Evolutionary conservation across 2,888 invertebrate species (phyloP), one percentile per base, ranked within the genome.

Genomic region (Tholera decimalis): DNA sequence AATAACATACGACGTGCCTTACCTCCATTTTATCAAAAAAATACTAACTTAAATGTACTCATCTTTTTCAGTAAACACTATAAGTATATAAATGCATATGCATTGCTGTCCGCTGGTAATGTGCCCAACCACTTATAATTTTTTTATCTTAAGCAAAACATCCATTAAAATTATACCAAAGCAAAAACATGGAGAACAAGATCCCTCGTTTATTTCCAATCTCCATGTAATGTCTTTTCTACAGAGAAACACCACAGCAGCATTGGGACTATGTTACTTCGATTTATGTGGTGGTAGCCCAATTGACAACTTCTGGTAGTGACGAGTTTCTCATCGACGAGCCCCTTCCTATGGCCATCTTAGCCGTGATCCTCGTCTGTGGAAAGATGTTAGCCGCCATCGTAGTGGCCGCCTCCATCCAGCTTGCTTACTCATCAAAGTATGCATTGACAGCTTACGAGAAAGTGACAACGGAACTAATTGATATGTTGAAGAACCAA

Each of bases 381-480:
- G 93, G 95, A n/a, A 94, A 94, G 79, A 91, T 94, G 83, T 77
- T 95, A 22, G 93, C 94, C 0, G 89, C 93, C 0, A 85, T 92
- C 0, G 90, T 95, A 0, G 89, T 95, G 0, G 93, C 93, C 0
- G 90, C 93, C 0, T 82, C 92, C 0, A 92, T 94, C 67, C 94
- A 95, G 58, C 78, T 94, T 1, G 91, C 93, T 0, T 91, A 91
- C 59, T 92, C 94, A 0, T 89, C 87, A 1, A 93, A 93, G 75
- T 91, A 92, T 46, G 92, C 93, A 0, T 72, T 95, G 22, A 92
- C 90, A 4, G 84, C 80, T 0, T 95, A 95, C 43, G 94, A 95
- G 71, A 89, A 80, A 51, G 84, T 82, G 30, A 92, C 91, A 0
- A 80, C 71, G 13, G 90, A 93, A 61, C 87, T 95, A 0, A 91